Percentiles rank a stretch among this genome's conserved stretches.
phyloP scores from a whole-genome alignment of 2,888 invertebrate species.

The Hirtodrosophila cameraria region DNA sequence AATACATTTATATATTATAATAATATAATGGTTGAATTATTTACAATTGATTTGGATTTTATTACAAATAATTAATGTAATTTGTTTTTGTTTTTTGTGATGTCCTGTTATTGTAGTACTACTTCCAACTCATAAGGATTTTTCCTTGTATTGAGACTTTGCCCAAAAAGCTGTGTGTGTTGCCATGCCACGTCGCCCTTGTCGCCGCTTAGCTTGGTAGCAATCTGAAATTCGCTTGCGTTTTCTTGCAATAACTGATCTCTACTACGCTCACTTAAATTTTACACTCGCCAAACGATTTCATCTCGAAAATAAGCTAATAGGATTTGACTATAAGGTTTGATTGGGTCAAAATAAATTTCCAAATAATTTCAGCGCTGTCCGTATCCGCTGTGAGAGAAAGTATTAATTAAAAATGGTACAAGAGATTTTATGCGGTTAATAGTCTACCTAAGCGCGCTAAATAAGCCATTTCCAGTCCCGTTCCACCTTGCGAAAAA shows the following conservation, averaged over 20 bases:
- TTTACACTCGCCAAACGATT: conserved; percentile 85
- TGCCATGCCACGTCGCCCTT: conserved; percentile 93
- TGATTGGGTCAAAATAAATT: conserved; percentile 86
- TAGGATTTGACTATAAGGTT: conserved; percentile 84
- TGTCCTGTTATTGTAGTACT: conserved; percentile 61
- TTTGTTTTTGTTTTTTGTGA: not conserved
- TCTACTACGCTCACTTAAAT: conserved; percentile 85
- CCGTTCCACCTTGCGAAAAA: conserved; percentile 93
- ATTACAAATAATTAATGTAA: not conserved
- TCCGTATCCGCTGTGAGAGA: conserved; percentile 84
- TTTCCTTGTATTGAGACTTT: conserved; percentile 85
- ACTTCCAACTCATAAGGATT: conserved; percentile 84
- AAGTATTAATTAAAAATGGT: not conserved
- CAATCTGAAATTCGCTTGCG: conserved; percentile 84
- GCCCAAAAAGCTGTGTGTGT: conserved; percentile 97
- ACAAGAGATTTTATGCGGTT: not conserved
- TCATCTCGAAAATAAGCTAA: conserved; percentile 83
- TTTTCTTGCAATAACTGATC: conserved; percentile 81
- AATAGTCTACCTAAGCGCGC: conserved; percentile 91
- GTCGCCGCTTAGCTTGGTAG: conserved; percentile 89
- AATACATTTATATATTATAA: conserved; percentile 23
- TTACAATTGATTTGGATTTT: conserved; percentile 39
- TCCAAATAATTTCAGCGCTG: conserved; percentile 88
- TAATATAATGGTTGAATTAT: conserved; percentile 39
- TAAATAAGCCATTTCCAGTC: conserved; percentile 97